Evolutionary conservation across 2,113 vertebrate species (phyloP).

Genomic region (Paratilapia polleni): DNA sequence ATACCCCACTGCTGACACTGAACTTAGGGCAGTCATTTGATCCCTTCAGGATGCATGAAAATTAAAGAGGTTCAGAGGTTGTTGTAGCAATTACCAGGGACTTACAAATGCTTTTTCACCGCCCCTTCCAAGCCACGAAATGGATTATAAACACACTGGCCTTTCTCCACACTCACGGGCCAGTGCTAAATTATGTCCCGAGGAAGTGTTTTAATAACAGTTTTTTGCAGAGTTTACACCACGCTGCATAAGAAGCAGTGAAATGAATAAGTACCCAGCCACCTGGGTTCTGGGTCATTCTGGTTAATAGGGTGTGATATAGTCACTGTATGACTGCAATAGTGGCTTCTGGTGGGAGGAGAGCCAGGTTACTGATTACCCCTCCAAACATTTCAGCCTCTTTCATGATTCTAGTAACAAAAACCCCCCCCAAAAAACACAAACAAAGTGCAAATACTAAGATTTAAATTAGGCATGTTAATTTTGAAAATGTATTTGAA

Average conservation of each 20-base stretch:
- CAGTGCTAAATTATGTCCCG: slow-evolving; percentile 67
- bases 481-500: background rate
- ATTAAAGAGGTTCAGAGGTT: slow-evolving; percentile 70
- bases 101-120: slow-evolving; percentile 23
- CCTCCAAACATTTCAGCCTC: slow-evolving; percentile 6
- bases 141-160: slow-evolving; percentile 55
- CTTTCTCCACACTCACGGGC: slow-evolving; percentile 51
- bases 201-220: slow-evolving; percentile 73
- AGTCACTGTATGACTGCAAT: slow-evolving; percentile 50
- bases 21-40: slow-evolving; percentile 40
- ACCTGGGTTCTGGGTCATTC: slow-evolving; percentile 72
- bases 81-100: slow-evolving; percentile 63
- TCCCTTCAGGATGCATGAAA: slow-evolving; percentile 59
- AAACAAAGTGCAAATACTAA: background rate
- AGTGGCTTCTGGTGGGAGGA: slow-evolving; percentile 31
- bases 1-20: background rate
- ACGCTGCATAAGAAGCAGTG: slow-evolving; percentile 47
- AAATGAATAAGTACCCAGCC: slow-evolving; percentile 63
- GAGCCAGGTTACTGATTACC: slow-evolving; percentile 49
- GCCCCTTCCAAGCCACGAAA: slow-evolving; percentile 16
- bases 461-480: background rate
- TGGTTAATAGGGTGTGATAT: slow-evolving; percentile 74
- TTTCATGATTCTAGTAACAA: slow-evolving; percentile 9
- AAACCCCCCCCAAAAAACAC: background rate
- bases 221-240: slow-evolving; percentile 67